A percentile compares a stretch with the other conserved stretches of the same genome.
Conservation (phyloP, 2,113 vertebrate genomes). For the Apodemus speciosus region DNA sequence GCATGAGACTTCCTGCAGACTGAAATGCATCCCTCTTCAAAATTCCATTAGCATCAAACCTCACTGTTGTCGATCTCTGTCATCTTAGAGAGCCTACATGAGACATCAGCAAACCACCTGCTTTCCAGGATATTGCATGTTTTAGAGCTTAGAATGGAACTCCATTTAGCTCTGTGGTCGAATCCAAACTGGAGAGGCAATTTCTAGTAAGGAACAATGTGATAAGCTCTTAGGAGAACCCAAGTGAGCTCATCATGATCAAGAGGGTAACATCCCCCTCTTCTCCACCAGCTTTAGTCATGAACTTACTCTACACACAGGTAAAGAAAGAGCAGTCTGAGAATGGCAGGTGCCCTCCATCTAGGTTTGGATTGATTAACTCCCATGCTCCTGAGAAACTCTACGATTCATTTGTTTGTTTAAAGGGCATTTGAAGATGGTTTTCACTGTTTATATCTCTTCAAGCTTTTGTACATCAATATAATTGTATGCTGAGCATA, state of each 20-base stretch:
- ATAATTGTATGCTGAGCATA: background rate
- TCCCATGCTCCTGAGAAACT: background rate
- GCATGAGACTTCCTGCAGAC: background rate
- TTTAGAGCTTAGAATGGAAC: background rate
- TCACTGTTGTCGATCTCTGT: background rate
- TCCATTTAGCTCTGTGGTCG: background rate
- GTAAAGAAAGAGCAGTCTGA: background rate
- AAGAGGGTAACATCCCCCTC: background rate
- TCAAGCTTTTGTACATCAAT: background rate
- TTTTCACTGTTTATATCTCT: background rate
- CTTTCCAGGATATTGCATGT: constrained; percentile 15
- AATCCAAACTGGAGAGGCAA: background rate
- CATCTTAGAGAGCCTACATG: background rate
- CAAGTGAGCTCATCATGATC: background rate
- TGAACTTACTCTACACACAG: background rate
- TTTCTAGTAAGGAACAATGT: background rate
- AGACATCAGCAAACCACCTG: constrained; percentile 4
- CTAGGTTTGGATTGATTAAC: background rate
- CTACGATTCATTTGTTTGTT: background rate
- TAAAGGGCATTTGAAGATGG: background rate
- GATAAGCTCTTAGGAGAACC: background rate
- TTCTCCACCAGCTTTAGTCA: background rate
- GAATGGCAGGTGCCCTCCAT: background rate
- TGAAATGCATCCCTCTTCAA: background rate
- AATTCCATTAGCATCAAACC: background rate